Conservation (phyloP, 1,140 invertebrate species). For the Ladona fulva region DNA sequence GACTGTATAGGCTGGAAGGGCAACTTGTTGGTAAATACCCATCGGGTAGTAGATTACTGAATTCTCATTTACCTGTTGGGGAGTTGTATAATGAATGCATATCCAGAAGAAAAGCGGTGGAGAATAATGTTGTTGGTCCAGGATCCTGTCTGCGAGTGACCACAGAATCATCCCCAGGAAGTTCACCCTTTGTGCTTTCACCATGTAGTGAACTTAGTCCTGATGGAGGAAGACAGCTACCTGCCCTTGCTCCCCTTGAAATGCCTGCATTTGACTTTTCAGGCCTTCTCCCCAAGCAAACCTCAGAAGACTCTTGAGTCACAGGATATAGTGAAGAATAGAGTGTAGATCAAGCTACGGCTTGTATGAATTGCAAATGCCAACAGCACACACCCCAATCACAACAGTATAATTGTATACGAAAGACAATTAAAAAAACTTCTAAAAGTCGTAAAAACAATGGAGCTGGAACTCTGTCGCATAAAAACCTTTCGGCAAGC, state of each 20-base stretch:
- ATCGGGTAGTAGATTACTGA: not conserved
- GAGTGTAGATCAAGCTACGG: too few relatives aligned
- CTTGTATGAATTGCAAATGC: too few relatives aligned
- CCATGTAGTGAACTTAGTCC: conserved; percentile 36
- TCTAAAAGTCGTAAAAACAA: too few relatives aligned
- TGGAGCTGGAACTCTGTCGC: too few relatives aligned
- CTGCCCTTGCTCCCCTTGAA: conserved; percentile 44
- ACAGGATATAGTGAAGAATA: too few relatives aligned
- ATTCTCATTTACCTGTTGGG: not conserved
- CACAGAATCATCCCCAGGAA: conserved; percentile 33
- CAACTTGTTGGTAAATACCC: not conserved
- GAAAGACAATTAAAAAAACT: too few relatives aligned
- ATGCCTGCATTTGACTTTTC: conserved; percentile 46
- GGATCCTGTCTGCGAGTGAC: conserved; percentile 28
- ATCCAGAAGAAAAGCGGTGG: not conserved
- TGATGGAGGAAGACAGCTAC: conserved; percentile 33
- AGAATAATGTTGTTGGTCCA: not conserved
- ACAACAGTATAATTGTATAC: too few relatives aligned
- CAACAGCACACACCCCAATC: too few relatives aligned
- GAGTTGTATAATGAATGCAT: not conserved
- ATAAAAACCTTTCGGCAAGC: too few relatives aligned
- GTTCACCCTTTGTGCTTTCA: conserved; percentile 35
- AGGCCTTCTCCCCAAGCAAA: conserved; percentile 22
- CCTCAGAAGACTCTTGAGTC: conserved; percentile 4
- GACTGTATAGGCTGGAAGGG: not conserved